phyloP scores from a whole-genome alignment of 1,140 invertebrate species.

The Grapholita molesta region DNA sequence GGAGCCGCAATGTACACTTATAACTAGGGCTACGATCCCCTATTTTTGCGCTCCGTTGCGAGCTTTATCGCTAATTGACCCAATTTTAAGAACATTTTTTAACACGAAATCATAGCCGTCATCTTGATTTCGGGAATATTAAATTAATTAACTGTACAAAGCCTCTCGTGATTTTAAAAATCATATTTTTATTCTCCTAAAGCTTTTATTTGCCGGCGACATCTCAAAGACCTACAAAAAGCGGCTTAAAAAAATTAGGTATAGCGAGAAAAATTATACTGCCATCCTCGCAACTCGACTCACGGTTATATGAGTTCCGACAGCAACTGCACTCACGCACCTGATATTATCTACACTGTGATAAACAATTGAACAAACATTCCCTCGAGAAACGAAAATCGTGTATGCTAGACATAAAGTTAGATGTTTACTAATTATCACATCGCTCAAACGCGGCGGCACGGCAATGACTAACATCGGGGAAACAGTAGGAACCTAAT shows the following conservation, averaged over 20 bases:
- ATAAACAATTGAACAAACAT: background rate
- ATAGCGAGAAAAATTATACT: no score
- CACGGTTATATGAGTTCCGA: background rate
- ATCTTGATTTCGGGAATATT: constrained; percentile 33
- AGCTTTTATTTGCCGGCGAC: no score
- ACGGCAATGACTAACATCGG: background rate
- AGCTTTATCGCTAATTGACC: constrained; percentile 69
- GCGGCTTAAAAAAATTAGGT: no score
- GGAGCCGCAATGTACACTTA: constrained; percentile 41
- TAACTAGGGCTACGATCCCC: constrained; percentile 40
- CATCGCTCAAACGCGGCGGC: background rate
- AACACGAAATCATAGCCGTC: constrained; percentile 25
- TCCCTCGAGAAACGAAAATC: background rate
- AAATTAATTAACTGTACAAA: constrained; percentile 26
- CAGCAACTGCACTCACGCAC: background rate
- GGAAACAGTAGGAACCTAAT: background rate
- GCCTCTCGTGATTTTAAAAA: no score
- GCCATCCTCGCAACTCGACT: no score
- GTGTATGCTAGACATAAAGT: background rate
- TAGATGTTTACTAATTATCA: background rate
- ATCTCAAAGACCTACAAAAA: no score
- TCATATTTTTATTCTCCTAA: no score
- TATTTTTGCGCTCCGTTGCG: constrained; percentile 39
- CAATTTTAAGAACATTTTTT: constrained; percentile 56
- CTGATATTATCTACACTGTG: background rate